Percentiles rank a stretch among this genome's conserved stretches.
These are phyloP conservation scores for Porites lobata DNA, from an alignment of 92 coral and sea anemone species.

Conservation along the genomic window DNA sequence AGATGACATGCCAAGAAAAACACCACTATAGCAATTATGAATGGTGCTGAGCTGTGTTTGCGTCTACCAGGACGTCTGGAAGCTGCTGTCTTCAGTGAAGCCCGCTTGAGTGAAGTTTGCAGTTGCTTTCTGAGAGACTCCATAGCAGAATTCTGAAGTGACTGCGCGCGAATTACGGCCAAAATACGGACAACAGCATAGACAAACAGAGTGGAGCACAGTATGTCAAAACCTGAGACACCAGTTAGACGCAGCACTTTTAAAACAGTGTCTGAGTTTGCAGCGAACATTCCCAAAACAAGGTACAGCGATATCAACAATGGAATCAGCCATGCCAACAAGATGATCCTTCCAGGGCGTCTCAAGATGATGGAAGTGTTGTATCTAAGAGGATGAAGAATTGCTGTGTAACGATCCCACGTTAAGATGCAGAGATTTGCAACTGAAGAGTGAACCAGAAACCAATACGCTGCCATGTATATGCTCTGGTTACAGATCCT, in stretches of 20 bases:
- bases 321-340: slow-evolving; percentile 11
- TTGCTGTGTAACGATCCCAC: slow-evolving; percentile 36
- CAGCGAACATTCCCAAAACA: slow-evolving; percentile 10
- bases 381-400: slow-evolving; percentile 33
- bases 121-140: neutral
- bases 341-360: slow-evolving; percentile 7
- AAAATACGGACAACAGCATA: slow-evolving; percentile 21
- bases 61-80: neutral
- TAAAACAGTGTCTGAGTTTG: neutral
- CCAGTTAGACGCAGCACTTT: slow-evolving; percentile 11
- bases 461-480: slow-evolving; percentile 17
- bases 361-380: neutral
- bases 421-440: slow-evolving; percentile 44
- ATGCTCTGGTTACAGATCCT: slow-evolving; percentile 5
- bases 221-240: slow-evolving; percentile 16
- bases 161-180: neutral
- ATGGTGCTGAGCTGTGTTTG: neutral
- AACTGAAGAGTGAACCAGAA: slow-evolving; percentile 23
- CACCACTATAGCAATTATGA: slow-evolving; percentile 5
- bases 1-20: slow-evolving; percentile 31
- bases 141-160: neutral
- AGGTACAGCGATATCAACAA: slow-evolving; percentile 1
- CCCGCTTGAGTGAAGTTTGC: neutral
- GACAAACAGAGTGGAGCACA: neutral
- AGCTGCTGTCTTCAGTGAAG: neutral